Conservation (phyloP, 35 echinoderm and acorn worm genomes). For the Holothuria glaberrima region DNA sequence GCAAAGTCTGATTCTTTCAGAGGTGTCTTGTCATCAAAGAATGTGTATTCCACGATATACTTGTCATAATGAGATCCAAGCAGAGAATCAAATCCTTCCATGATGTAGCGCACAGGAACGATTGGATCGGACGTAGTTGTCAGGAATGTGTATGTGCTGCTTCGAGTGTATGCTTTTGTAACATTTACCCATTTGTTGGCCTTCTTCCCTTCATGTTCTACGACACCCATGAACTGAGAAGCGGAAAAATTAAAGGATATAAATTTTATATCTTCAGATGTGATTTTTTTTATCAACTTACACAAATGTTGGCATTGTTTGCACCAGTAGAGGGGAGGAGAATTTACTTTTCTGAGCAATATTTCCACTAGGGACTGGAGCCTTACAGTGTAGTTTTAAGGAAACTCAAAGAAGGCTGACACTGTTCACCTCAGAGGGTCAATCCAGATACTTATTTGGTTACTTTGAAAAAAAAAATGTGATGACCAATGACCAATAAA, state of each 20-base stretch:
- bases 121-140: conserved; percentile 30
- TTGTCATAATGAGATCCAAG: conserved; percentile 90
- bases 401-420: too few species aligned
- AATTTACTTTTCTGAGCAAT: too few species aligned
- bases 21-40: conserved; percentile 61
- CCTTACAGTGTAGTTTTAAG: too few species aligned
- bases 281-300: too few species aligned
- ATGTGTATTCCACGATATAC: conserved; percentile 77
- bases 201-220: neutral
- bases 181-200: conserved; percentile 48
- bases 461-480: too few species aligned
- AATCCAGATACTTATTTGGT: too few species aligned
- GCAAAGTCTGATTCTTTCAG: conserved; percentile 55
- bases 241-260: neutral
- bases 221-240: conserved; percentile 24
- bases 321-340: too few species aligned
- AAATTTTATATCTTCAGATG: too few species aligned
- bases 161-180: conserved; percentile 11
- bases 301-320: too few species aligned
- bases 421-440: too few species aligned
- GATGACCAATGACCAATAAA: too few species aligned
- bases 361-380: too few species aligned
- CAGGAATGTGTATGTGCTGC: conserved; percentile 76
- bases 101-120: conserved; percentile 76
- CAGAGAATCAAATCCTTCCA: conserved; percentile 82